A percentile compares a stretch with the other conserved stretches of the same genome.
Conservation (phyloP, 1,140 invertebrate genomes). For the Agrypnia vestita region DNA sequence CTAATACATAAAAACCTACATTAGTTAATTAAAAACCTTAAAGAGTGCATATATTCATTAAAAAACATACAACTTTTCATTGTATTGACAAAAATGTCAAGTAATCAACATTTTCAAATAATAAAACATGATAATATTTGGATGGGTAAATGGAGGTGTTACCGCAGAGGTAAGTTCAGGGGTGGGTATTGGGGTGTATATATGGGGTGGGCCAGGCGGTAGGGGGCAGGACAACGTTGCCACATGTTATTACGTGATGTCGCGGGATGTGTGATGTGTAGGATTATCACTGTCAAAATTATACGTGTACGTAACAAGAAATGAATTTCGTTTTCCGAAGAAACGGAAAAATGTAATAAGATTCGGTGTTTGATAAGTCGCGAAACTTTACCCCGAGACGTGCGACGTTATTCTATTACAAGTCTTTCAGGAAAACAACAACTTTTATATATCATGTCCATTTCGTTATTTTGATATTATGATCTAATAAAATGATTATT, state of each 20-base stretch:
- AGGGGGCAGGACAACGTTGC: slow-evolving; percentile 29
- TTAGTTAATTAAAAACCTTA: too few species aligned
- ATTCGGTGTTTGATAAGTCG: slow-evolving; percentile 30
- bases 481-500: too few species aligned
- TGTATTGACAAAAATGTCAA: too few species aligned
- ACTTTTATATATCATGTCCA: background rate
- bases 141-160: background rate
- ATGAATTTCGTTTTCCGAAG: slow-evolving; percentile 31
- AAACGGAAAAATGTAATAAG: slow-evolving; percentile 25
- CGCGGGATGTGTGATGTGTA: slow-evolving; percentile 34
- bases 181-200: background rate
- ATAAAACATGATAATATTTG: too few species aligned
- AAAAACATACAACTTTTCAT: too few species aligned
- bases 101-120: too few species aligned
- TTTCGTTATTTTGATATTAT: too few species aligned
- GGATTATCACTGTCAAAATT: slow-evolving; percentile 46
- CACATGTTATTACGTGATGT: slow-evolving; percentile 43
- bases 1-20: too few species aligned
- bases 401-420: background rate
- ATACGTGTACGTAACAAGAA: slow-evolving; percentile 19
- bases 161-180: background rate
- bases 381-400: slow-evolving; percentile 12
- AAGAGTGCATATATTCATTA: too few species aligned
- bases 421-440: background rate
- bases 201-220: slow-evolving; percentile 14